Conservation (phyloP, 1,140 invertebrate genomes). For the Meteorus sp. region DNA sequence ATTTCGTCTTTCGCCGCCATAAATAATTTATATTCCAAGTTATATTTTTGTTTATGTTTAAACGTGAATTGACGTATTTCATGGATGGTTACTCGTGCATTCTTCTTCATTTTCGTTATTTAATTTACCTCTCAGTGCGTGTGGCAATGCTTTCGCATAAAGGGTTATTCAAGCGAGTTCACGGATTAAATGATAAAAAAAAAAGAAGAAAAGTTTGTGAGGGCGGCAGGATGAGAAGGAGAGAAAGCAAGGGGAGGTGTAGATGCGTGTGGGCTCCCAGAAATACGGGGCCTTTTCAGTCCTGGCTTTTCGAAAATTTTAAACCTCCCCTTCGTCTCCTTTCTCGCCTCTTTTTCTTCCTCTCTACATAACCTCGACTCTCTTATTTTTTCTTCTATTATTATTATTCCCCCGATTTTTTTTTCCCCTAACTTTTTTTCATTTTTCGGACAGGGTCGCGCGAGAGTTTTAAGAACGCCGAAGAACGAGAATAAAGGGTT, state of each 20-base stretch:
- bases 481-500: constrained; percentile 47
- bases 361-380: too few relatives aligned
- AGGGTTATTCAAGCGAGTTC: constrained; percentile 55
- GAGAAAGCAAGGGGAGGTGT: neutral
- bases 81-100: neutral
- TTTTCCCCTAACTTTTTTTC: too few relatives aligned
- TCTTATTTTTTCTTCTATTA: constrained; percentile 8
- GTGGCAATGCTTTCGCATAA: constrained; percentile 39
- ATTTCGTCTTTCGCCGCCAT: neutral
- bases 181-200: constrained; percentile 60
- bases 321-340: constrained; percentile 35
- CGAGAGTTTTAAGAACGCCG: constrained; percentile 53
- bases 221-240: constrained; percentile 12
- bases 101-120: neutral
- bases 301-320: constrained; percentile 58
- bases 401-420: too few relatives aligned
- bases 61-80: neutral
- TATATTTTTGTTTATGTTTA: too few relatives aligned
- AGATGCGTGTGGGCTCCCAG: constrained; percentile 29
- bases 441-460: constrained; percentile 33
- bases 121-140: constrained; percentile 4
- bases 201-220: constrained; percentile 39
- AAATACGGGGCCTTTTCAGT: constrained; percentile 57
- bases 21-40: too few relatives aligned
- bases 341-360: constrained; percentile 16